These are phyloP conservation scores for Baronia brevicornis DNA, from an alignment of 2,888 invertebrate genomes.

Conservation along the genomic window DNA sequence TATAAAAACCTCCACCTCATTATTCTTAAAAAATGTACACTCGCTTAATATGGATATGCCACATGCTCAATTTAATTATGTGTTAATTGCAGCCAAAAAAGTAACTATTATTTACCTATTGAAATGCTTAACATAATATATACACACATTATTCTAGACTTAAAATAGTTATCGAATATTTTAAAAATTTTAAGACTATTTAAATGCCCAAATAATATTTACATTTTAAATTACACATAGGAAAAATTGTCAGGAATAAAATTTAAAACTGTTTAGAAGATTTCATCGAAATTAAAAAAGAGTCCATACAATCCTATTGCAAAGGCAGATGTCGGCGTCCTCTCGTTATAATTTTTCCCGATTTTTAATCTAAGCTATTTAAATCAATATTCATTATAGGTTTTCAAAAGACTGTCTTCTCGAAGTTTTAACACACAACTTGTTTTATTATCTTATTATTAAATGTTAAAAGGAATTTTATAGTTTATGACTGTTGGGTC, in stretches of 20 bases:
- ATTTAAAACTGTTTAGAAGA: no score
- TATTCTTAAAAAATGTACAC: slow-evolving; percentile 67
- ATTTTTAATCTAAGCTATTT: slow-evolving; percentile 71
- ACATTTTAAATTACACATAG: no score
- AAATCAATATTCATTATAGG: slow-evolving; percentile 75
- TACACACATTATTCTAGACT: no score
- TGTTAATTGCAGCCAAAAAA: not conserved
- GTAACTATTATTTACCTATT: no score
- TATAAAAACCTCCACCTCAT: slow-evolving; percentile 75
- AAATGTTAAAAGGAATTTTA: slow-evolving; percentile 47
- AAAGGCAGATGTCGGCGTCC: slow-evolving; percentile 50
- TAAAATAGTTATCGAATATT: no score
- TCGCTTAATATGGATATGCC: slow-evolving; percentile 38
- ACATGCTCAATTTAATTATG: slow-evolving; percentile 10
- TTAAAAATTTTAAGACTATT: no score
- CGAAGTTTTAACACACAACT: slow-evolving; percentile 60
- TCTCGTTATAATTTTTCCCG: slow-evolving; percentile 71
- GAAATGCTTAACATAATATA: no score
- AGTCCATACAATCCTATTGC: slow-evolving; percentile 36
- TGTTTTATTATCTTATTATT: slow-evolving; percentile 71
- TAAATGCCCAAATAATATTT: no score
- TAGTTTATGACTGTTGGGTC: slow-evolving; percentile 55
- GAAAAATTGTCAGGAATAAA: no score
- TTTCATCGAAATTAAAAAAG: slow-evolving; percentile 17
- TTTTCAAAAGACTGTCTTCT: slow-evolving; percentile 69